These are phyloP conservation scores for Plagodis pulveraria DNA, from an alignment of 2,888 invertebrate species.

Conservation along the genomic window DNA sequence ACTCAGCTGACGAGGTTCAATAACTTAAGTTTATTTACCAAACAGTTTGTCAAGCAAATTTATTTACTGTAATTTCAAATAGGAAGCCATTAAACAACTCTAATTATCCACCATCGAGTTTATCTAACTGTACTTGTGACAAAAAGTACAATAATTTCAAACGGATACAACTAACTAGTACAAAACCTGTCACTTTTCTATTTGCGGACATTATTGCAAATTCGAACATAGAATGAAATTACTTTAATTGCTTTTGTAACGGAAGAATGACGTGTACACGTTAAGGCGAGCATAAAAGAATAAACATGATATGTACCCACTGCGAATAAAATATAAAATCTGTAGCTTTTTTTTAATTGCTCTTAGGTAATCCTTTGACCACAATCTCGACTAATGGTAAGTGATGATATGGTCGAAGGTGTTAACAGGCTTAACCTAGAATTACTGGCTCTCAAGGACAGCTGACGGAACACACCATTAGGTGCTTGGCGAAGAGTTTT, in stretches of 20 bases:
- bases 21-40: not conserved
- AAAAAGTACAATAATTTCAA: constrained; percentile 21
- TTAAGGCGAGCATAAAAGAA: constrained; percentile 26
- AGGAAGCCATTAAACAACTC: constrained; percentile 25
- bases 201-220: constrained; percentile 30
- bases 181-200: constrained; percentile 41
- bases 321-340: too few species aligned
- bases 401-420: too few species aligned
- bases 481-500: too few species aligned
- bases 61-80: constrained; percentile 8
- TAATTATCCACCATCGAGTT: constrained; percentile 17
- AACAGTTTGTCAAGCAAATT: constrained; percentile 2
- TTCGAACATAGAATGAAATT: constrained; percentile 31
- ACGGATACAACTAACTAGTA: constrained; percentile 25
- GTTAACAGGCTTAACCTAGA: too few species aligned
- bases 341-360: too few species aligned
- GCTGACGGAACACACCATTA: too few species aligned
- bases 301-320: too few species aligned
- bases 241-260: constrained; percentile 40
- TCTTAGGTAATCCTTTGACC: too few species aligned
- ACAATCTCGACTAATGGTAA: too few species aligned
- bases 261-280: constrained; percentile 37
- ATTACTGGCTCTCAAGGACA: too few species aligned
- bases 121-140: constrained; percentile 23
- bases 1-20: too few species aligned